Evolutionary conservation across 1,140 invertebrate species (phyloP).

Genomic region (Bathynomus jamesi): DNA sequence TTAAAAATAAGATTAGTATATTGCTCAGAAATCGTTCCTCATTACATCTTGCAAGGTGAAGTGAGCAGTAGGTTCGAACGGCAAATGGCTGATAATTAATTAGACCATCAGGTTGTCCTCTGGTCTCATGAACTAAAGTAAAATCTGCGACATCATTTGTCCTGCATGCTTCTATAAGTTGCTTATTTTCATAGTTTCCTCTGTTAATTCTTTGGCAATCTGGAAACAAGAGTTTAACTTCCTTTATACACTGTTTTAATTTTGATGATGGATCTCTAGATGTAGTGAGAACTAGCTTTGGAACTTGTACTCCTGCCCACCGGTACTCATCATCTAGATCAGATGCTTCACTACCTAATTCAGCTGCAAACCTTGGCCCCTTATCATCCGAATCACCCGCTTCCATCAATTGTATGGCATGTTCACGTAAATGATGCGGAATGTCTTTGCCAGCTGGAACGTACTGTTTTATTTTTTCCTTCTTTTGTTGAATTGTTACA

Average conservation of each 20-base stretch:
- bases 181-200: slow-evolving; percentile 93
- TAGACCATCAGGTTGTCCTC: slow-evolving; percentile 72
- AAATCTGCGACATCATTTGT: slow-evolving; percentile 97
- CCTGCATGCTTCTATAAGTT: slow-evolving; percentile 84
- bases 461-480: slow-evolving; percentile 69
- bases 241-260: slow-evolving; percentile 96
- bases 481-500: slow-evolving; percentile 79
- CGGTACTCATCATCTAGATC: slow-evolving; percentile 44
- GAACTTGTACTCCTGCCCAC: slow-evolving; percentile 96
- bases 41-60: slow-evolving; percentile 94
- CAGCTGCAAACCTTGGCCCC: slow-evolving; percentile 63
- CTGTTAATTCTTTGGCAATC: slow-evolving; percentile 96
- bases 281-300: slow-evolving; percentile 97
- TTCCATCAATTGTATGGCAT: slow-evolving; percentile 70
- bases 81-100: slow-evolving; percentile 92
- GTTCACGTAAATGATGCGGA: slow-evolving; percentile 64
- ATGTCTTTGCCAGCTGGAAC: slow-evolving; percentile 50
- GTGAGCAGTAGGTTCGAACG: slow-evolving; percentile 95
- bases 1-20: slow-evolving; percentile 96
- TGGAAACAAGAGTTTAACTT: slow-evolving; percentile 88
- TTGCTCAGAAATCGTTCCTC: slow-evolving; percentile 95
- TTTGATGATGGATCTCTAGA: slow-evolving; percentile 91
- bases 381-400: slow-evolving; percentile 82
- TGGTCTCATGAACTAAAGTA: slow-evolving; percentile 48
- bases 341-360: slow-evolving; percentile 42